Percentiles rank a stretch among this genome's conserved stretches.
phyloP scores from a whole-genome alignment of 2,113 vertebrate species.

The Geothlypis trichas region DNA sequence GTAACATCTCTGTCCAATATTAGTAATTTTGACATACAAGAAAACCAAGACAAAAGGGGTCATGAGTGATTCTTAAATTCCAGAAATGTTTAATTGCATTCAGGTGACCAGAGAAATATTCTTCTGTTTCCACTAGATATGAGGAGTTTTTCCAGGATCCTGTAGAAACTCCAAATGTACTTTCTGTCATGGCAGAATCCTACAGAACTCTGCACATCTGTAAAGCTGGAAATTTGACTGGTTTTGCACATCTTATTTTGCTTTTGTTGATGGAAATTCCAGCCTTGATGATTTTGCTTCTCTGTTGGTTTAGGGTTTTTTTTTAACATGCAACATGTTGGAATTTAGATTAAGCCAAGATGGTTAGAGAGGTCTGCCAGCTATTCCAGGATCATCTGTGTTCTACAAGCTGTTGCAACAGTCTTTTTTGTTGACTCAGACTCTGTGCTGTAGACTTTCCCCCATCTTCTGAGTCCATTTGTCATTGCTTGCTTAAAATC shows the following conservation, averaged over 20 bases:
- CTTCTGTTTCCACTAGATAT: neutral
- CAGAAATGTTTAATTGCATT: neutral
- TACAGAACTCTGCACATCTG: neutral
- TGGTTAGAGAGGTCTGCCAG: neutral
- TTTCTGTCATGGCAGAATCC: neutral
- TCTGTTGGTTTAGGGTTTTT: neutral
- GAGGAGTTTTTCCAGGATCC: neutral
- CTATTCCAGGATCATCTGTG: neutral
- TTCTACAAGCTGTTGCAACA: neutral
- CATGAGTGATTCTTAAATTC: neutral
- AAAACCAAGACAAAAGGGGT: neutral
- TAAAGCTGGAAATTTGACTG: neutral
- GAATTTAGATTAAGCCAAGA: neutral
- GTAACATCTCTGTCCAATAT: neutral
- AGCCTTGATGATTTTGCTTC: neutral
- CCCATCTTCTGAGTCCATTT: neutral
- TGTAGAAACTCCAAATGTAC: neutral
- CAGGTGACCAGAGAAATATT: neutral
- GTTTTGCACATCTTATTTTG: neutral
- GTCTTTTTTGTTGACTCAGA: neutral
- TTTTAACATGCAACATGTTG: neutral
- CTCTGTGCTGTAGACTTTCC: neutral
- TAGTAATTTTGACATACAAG: neutral
- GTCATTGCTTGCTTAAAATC: neutral
- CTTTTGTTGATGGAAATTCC: neutral